Evolutionary conservation across 2,797 vertebrate species (phyloP).

Genomic region (Coregonus sp.): DNA sequence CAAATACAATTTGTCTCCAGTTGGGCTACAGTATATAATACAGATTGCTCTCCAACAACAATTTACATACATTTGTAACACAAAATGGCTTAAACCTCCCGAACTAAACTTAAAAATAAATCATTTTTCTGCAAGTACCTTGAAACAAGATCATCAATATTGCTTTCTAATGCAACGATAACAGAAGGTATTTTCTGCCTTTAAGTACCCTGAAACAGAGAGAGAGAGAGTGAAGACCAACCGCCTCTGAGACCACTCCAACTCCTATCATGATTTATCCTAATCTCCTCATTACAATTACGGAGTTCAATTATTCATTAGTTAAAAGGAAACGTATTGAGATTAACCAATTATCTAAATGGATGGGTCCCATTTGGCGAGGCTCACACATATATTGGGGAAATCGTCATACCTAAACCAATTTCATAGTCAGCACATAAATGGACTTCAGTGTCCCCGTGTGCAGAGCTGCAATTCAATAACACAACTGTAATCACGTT

Average conservation of each 20-base stretch:
- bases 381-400: conserved; percentile 21
- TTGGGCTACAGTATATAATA: too few species aligned
- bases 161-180: too few species aligned
- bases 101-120: too few species aligned
- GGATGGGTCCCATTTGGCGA: conserved; percentile 26
- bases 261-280: background rate
- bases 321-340: conserved; percentile 38
- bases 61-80: too few species aligned
- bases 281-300: conserved; percentile 2
- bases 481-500: conserved; percentile 45
- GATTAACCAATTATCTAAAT: conserved; percentile 52
- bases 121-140: too few species aligned
- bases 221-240: too few species aligned
- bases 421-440: conserved; percentile 42
- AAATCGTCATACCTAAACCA: conserved; percentile 49
- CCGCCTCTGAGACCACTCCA: background rate
- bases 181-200: too few species aligned
- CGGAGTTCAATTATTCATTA: conserved; percentile 5
- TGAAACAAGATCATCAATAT: too few species aligned
- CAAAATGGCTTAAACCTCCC: too few species aligned
- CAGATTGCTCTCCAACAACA: too few species aligned
- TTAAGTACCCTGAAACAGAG: too few species aligned
- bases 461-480: conserved; percentile 45
- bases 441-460: conserved; percentile 41
- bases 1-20: too few species aligned